A percentile compares a stretch with the other conserved stretches of the same genome.
phyloP scores from a whole-genome alignment of 2,797 vertebrate genomes.

The Eospalax fontanierii region DNA sequence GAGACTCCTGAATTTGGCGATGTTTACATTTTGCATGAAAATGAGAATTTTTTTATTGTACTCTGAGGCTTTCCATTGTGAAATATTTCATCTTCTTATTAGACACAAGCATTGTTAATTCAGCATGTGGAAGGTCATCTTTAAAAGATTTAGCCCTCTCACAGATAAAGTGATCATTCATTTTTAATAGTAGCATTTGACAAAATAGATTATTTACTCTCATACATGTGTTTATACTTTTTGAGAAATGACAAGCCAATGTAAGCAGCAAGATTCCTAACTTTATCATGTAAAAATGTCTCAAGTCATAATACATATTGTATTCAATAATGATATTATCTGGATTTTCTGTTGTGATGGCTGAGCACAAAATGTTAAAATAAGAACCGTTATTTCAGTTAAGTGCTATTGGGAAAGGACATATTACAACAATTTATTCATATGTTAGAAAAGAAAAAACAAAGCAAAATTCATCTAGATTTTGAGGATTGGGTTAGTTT shows the following conservation, averaged over 20 bases:
- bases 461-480: neutral
- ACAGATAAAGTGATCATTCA: neutral
- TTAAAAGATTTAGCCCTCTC: neutral
- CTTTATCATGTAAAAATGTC: neutral
- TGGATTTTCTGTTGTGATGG: neutral
- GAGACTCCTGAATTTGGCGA: neutral
- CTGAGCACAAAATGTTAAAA: conserved; percentile 43
- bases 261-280: neutral
- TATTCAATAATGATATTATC: neutral
- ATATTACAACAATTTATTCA: neutral
- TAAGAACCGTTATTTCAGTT: neutral
- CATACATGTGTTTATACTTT: neutral
- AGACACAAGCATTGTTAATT: neutral
- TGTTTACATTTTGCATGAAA: neutral
- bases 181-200: neutral
- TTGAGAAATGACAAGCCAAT: neutral
- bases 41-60: neutral
- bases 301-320: neutral
- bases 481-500: neutral
- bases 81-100: conserved; percentile 14
- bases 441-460: neutral
- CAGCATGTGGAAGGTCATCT: neutral
- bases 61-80: neutral
- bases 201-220: neutral
- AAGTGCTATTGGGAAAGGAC: neutral